A percentile compares a stretch with the other conserved stretches of the same genome.
These are phyloP conservation scores for Hydrotaea diabolus DNA, from an alignment of 2,888 invertebrate species.

Conservation along the genomic window DNA sequence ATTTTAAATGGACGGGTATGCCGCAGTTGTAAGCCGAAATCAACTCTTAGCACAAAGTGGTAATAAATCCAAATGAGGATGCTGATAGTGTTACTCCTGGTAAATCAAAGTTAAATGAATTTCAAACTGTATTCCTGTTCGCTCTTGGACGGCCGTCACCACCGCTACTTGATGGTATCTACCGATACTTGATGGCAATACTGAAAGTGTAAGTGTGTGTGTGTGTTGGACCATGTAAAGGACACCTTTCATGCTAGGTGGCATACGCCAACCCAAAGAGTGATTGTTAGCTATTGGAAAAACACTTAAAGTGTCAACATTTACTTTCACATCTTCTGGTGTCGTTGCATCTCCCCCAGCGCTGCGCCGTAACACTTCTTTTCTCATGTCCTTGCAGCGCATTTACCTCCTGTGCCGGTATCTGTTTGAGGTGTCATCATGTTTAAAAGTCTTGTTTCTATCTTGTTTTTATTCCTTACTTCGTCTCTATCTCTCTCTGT, in stretches of 20 bases:
- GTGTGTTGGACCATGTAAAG: slow-evolving; percentile 47
- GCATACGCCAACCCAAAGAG: background rate
- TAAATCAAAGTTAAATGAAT: slow-evolving; percentile 14
- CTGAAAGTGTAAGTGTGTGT: too few relatives aligned
- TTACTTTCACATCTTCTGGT: slow-evolving; percentile 38
- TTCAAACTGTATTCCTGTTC: background rate
- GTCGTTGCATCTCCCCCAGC: background rate
- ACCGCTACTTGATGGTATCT: too few relatives aligned
- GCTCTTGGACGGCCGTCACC: background rate
- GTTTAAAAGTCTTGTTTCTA: background rate
- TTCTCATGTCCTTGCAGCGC: background rate
- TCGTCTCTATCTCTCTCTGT: background rate
- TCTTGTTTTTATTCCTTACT: background rate
- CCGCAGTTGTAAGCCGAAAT: background rate
- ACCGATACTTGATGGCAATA: too few relatives aligned
- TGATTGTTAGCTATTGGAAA: slow-evolving; percentile 42
- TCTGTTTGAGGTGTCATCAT: slow-evolving; percentile 10
- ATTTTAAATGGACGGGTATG: background rate
- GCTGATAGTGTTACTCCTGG: slow-evolving; percentile 34
- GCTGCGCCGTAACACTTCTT: too few relatives aligned
- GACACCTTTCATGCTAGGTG: background rate
- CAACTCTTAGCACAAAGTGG: background rate
- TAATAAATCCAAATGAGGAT: too few relatives aligned
- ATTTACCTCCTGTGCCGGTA: background rate
- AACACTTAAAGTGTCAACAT: slow-evolving; percentile 62